Base-by-base conservation (phyloP, 2,113 vertebrate genomes). In the Nesoenas mayeri region DNA sequence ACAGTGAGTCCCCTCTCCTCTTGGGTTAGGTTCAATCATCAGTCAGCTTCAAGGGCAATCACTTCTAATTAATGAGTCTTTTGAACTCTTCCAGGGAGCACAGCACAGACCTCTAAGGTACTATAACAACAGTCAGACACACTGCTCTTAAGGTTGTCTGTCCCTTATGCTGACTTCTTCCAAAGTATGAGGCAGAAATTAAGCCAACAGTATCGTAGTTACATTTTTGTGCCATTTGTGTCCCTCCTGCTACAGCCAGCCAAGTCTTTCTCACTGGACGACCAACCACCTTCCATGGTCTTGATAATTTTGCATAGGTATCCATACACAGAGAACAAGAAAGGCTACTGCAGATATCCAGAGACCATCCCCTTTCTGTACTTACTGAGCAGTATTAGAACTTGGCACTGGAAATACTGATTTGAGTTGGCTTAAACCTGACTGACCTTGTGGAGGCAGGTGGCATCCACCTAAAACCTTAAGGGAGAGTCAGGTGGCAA, bases 1-100 rank as follows among this genome's bases (percentile, higher is more conserved):
- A 83, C 56, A 34, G n/a, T 0, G 0, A 92, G 88, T 80, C 85
- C 73, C 32, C 54, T 79, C 66, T 77, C 14, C 48, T 70, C 71
- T 67, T 40, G 42, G 48, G 32, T 38, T 93, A 85, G 67, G 75
- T 74, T 85, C 85, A 80, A 36, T 82, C 73, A 51, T 54, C 88
- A 93, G 81, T 66, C 47, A 91, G 60, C 67, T 91, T 96, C 75
- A 84, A 90, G 75, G 42, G 42, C 72, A 88, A 67, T 90, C 85
- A 57, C 60, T 84, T 40, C 56, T 91, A 90, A 95, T 91, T 93
- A 95, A 60, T 26, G 71, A 79, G 72, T 38, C 67, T 84, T 91
- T 94, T 92, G 78, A 94, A 93, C 53, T 91, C 51, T 80, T 85
- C 69, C 62, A 88, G 50, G 34, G 58, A 86, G 65, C 1, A 1